These are phyloP conservation scores for Aspiorhynchus laticeps DNA, from an alignment of 2,113 vertebrate species.

Conservation along the genomic window DNA sequence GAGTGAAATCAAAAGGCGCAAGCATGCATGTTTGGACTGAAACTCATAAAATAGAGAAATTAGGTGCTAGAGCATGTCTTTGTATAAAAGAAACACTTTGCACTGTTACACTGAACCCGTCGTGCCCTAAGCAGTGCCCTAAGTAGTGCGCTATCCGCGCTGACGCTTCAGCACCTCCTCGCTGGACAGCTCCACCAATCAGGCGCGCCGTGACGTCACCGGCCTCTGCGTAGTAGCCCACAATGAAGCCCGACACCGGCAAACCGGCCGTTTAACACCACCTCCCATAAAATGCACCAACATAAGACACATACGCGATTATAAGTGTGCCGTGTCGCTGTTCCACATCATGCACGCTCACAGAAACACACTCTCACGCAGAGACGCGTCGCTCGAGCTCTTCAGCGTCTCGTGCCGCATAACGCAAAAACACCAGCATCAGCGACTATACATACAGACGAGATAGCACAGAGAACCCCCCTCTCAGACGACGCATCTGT, in stretches of 20 bases:
- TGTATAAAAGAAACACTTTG: too few relatives aligned
- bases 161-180: conserved; percentile 70
- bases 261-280: neutral
- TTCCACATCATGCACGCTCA: too few relatives aligned
- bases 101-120: too few relatives aligned
- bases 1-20: neutral
- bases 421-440: neutral
- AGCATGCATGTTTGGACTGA: neutral
- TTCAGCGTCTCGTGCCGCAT: neutral
- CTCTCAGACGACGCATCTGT: too few relatives aligned
- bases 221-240: neutral
- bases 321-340: too few relatives aligned
- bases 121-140: neutral
- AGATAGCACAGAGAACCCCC: too few relatives aligned
- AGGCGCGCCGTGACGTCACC: conserved; percentile 64
- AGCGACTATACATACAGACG: too few relatives aligned
- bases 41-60: neutral
- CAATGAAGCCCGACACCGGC: conserved; percentile 17
- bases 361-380: too few relatives aligned
- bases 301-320: neutral
- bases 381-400: neutral
- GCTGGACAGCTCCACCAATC: conserved; percentile 79
- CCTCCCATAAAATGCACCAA: neutral
- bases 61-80: too few relatives aligned
- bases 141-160: neutral